Percentiles rank a stretch among this genome's conserved stretches.
These are phyloP conservation scores for Promerops cafer DNA, from an alignment of 2,113 vertebrate genomes.

Conservation along the genomic window DNA sequence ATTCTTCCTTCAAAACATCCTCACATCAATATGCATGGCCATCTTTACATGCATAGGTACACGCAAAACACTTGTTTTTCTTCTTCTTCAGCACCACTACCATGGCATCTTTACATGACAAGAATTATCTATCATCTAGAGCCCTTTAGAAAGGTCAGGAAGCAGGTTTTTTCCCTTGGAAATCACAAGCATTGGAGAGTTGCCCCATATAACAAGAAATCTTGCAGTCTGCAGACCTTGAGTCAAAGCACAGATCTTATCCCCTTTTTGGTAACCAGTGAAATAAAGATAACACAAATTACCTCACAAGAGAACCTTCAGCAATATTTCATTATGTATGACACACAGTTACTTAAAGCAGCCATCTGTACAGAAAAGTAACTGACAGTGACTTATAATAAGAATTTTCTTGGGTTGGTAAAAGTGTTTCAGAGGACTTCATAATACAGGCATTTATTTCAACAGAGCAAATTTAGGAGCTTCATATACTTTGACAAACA, in stretches of 20 bases:
- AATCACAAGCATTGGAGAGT: background rate
- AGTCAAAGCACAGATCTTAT: background rate
- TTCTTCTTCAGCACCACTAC: background rate
- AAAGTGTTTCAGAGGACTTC: background rate
- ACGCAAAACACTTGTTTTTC: rapidly evolving
- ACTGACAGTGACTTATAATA: background rate
- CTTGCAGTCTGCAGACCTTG: background rate
- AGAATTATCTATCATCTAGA: background rate
- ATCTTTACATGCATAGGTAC: rapidly evolving
- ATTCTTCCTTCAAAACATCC: background rate
- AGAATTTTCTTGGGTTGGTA: background rate
- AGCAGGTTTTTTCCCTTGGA: rapidly evolving
- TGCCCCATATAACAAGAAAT: background rate
- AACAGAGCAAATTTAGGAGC: background rate
- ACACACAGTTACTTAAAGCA: background rate
- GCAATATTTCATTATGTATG: background rate
- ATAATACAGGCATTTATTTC: background rate
- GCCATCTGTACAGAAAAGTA: background rate
- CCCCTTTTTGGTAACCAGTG: background rate
- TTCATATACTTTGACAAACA: background rate
- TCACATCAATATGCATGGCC: background rate
- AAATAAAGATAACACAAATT: background rate
- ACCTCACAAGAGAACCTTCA: background rate
- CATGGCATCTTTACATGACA: background rate
- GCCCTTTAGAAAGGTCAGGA: background rate